A percentile compares a stretch with the other conserved stretches of the same genome.
Conservation (phyloP, 1,140 invertebrate species). For the Vanessa tameamea region DNA sequence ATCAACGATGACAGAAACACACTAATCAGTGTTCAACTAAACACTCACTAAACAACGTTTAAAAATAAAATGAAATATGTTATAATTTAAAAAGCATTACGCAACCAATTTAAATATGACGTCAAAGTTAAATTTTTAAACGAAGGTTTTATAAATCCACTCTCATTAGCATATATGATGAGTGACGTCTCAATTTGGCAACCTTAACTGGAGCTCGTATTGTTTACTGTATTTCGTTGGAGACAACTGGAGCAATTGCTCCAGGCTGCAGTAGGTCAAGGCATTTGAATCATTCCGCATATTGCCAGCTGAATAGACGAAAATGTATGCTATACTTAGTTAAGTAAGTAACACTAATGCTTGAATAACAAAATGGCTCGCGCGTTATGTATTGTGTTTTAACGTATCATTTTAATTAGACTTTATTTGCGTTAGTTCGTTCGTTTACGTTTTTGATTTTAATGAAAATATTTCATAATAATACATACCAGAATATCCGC, state of each 20-base stretch:
- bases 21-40: too few relatives aligned
- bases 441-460: neutral
- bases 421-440: neutral
- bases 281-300: slow-evolving; percentile 18
- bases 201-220: slow-evolving; percentile 12
- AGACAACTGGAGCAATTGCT: slow-evolving; percentile 24
- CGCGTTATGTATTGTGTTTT: neutral
- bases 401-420: neutral
- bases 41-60: too few relatives aligned
- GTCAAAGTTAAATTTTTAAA: neutral
- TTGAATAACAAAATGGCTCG: neutral
- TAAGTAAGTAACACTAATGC: slow-evolving; percentile 14
- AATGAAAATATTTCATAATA: neutral
- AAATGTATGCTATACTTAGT: slow-evolving; percentile 16
- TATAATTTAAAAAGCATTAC: neutral
- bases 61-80: too few relatives aligned
- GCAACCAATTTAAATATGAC: neutral
- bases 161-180: neutral
- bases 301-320: slow-evolving; percentile 9
- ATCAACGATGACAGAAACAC: too few relatives aligned
- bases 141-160: neutral
- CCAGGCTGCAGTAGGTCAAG: slow-evolving; percentile 23
- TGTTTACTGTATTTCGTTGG: slow-evolving; percentile 19
- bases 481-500: too few relatives aligned
- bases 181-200: slow-evolving; percentile 13